Evolutionary conservation across 2,888 invertebrate genomes (phyloP), one percentile per base, ranked within the genome.

Genomic region (Lasioglossum lativentre): DNA sequence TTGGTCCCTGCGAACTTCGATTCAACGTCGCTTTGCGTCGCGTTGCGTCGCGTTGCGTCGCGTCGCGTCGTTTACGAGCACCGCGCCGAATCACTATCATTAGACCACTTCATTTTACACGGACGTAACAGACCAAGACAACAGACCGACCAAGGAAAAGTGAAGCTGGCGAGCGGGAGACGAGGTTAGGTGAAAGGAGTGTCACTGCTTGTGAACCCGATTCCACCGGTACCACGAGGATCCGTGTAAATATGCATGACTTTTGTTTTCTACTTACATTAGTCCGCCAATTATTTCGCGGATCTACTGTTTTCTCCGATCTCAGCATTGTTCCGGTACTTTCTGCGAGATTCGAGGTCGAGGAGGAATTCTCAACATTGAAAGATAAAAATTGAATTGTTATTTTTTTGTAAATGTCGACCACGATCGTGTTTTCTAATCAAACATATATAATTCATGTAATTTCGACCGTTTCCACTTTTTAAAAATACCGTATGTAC

Each of bases 121-220:
- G 52, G 10, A n/a, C 52, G 52, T 4, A n/a, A 52, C n/a, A 52
- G n/a, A 52, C n/a, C n/a, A n/a, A 52, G 52, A 10, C 8, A 52
- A 52, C 52, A 52, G 52, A n/a, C 10, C 10, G 10, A n/a, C 52
- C 52, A 10, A n/a, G 23, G n/a, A 52, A 52, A 52, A 52, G n/a
- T n/a, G n/a, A 52, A n/a, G 52, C 52, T n/a, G 52, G 10, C 52
- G n/a, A 10, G n/a, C 52, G 3, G 52, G n/a, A 52, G n/a, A 52
- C 52, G n/a, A n/a, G 52, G 52, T 52, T 52, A 52, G 52, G 52
- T 52, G 52, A 52, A 52, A 52, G 52, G 52, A 52, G n/a, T 52
- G 52, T 52, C 52, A 52, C 52, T 52, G 52, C n/a, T n/a, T 3
- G 52, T 52, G 52, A 52, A 52, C 52, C 52, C n/a, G n/a, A n/a